These are phyloP conservation scores for Galleria mellonella DNA, from an alignment of 1,140 invertebrate species.

Conservation along the genomic window DNA sequence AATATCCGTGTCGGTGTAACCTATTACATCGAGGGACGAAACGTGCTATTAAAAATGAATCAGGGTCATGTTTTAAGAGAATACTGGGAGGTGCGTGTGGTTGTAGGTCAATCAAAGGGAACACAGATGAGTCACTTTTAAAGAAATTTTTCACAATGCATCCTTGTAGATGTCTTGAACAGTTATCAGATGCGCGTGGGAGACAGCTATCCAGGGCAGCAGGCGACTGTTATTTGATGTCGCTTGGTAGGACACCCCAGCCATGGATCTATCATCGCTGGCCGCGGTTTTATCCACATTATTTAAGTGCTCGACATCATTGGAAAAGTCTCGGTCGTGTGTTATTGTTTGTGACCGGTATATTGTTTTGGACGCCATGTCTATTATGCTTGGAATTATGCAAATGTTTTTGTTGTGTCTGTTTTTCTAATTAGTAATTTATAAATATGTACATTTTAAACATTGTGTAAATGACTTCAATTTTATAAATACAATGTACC, in stretches of 20 bases:
- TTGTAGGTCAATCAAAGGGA: neutral
- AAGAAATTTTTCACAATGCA: neutral
- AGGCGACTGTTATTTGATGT: constrained; percentile 31
- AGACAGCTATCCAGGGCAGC: constrained; percentile 1
- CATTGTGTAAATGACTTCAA: too few species aligned
- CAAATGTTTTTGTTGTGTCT: constrained; percentile 28
- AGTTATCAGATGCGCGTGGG: neutral
- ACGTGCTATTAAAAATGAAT: neutral
- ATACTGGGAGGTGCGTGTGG: neutral
- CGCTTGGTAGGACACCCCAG: constrained; percentile 23
- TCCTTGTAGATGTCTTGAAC: neutral
- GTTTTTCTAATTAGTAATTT: constrained; percentile 18
- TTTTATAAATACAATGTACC: neutral
- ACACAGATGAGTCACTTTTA: neutral
- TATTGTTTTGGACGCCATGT: constrained; percentile 29
- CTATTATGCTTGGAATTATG: constrained; percentile 25
- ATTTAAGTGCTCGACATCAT: constrained; percentile 11
- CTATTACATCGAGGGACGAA: too few species aligned
- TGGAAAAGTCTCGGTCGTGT: constrained; percentile 17
- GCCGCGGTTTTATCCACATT: constrained; percentile 26
- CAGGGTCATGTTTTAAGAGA: neutral
- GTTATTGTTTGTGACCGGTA: constrained; percentile 18
- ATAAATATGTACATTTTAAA: constrained; percentile 1
- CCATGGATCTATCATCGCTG: constrained; percentile 26
- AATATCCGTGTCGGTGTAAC: neutral